Evolutionary conservation across 2,797 vertebrate genomes (phyloP), one percentile per base, ranked within the genome.

Genomic region (Carapus acus): DNA sequence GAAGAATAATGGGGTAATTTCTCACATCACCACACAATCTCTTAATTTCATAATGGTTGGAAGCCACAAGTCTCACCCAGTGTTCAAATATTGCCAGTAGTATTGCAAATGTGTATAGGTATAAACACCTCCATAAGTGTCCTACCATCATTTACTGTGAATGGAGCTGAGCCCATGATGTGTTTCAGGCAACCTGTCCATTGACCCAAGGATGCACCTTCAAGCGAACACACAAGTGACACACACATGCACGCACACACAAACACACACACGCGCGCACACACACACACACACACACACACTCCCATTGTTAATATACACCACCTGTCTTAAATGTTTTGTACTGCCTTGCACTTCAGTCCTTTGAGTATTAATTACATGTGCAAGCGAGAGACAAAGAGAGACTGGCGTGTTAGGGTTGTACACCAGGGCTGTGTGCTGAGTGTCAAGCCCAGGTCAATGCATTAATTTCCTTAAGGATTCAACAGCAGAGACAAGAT

Each of bases 211-310:
- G 54, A n/a, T n/a, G n/a, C n/a, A n/a, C n/a, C n/a, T n/a, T n/a
- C n/a, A n/a, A n/a, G n/a, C n/a, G n/a, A n/a, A n/a, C n/a, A n/a
- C n/a, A n/a, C n/a, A n/a, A n/a, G n/a, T n/a, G n/a, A n/a, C n/a
- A n/a, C n/a, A n/a, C n/a, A n/a, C n/a, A n/a, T n/a, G n/a, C n/a
- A 76, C 81, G 87, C 88, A 90, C 87, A 87, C 89, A 87, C 87
- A 79, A 85, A 72, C 59, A 75, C 67, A 70, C 51, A 29, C 45
- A 53, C 49, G 24, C n/a, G 80, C 51, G 54, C 48, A 54, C 61
- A 60, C 29, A 40, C 87, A 87, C 89, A 87, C 87, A 79, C 84
- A 72, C 59, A 75, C 67, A 70, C 51, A 29, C 45, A 53, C 49
- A 34, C n/a, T 80, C 51, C 54, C 48, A 54, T 58, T 34, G 36